Evolutionary conservation across 2,888 invertebrate species (phyloP), one percentile per base, ranked within the genome.

Genomic region (Schizaphis graminum): DNA sequence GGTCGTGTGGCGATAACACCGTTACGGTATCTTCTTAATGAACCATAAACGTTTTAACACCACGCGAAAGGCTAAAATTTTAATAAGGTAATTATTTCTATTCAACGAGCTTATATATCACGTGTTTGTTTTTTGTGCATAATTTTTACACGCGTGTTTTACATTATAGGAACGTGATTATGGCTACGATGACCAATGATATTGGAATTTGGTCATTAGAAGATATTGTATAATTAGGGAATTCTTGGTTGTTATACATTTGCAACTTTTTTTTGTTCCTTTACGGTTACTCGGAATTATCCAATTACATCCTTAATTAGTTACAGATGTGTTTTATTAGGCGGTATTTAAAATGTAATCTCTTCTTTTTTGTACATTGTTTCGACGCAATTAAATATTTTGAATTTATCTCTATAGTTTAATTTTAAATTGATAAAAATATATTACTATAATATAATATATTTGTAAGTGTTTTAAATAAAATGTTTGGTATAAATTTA

Each of bases 281-380:
- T 77, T 77, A 67, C 67, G 67, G 67, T 67, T 67, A 35, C 35
- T 77, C 35, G 35, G 35, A 77, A 77, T 35, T 35, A 35, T 77
- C 21, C 77, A 77, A 35, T 77, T 77, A 77, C 7, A 77, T 35
- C 16, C 67, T 35, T 35, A 77, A 35, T 77, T 77, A 77, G 77
- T 21, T 77, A 77, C 77, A 77, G 77, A 77, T 77, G 77, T 77
- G 77, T 77, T 77, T 77, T 77, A 77, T 77, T 35, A 77, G 77
- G 35, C 16, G 77, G 77, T 77, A 77, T 77, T 77, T 77, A 77
- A 35, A 77, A 35, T 77, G 35, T 35, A 35, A 77, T 77, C 77
- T 53, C 21, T 53, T 61, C 10, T 77, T 77, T 77, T 77, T 77
- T 77, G 4, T 7, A 35, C 77, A 77, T 77, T 77, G 77, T 77